A percentile compares a stretch with the other conserved stretches of the same genome.
phyloP scores from a whole-genome alignment of 2,113 vertebrate species.

The Ciconia maguari region DNA sequence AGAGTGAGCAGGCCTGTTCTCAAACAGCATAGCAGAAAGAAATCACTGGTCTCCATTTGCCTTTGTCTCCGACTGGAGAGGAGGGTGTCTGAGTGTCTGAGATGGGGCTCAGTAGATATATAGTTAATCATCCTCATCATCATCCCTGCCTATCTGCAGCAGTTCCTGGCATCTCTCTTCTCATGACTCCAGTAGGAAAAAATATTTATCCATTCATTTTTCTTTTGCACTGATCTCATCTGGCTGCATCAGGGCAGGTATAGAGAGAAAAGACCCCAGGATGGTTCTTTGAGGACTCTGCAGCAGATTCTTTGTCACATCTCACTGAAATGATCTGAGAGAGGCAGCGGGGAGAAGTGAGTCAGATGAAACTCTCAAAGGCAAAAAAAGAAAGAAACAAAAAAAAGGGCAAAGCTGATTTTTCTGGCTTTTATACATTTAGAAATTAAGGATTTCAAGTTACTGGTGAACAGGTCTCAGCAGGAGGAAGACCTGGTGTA shows the following conservation, averaged over 20 bases:
- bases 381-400: background rate
- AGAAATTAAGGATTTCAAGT: background rate
- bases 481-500: background rate
- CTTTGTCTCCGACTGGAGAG: background rate
- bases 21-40: background rate
- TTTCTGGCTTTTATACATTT: background rate
- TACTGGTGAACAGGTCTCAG: background rate
- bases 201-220: background rate
- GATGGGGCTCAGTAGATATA: background rate
- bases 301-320: background rate
- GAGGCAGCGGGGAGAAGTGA: background rate
- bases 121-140: background rate
- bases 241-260: background rate
- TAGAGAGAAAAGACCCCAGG: background rate
- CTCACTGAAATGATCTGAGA: background rate
- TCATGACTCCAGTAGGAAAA: conserved; percentile 14
- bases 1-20: background rate
- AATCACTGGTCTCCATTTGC: background rate
- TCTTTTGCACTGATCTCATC: background rate
- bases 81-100: background rate
- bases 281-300: background rate
- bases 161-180: background rate
- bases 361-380: background rate
- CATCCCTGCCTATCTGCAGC: background rate
- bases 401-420: background rate